A percentile compares a stretch with the other conserved stretches of the same genome.
Conservation (phyloP, 2,113 vertebrate species). For the Desmodus rotundus region DNA sequence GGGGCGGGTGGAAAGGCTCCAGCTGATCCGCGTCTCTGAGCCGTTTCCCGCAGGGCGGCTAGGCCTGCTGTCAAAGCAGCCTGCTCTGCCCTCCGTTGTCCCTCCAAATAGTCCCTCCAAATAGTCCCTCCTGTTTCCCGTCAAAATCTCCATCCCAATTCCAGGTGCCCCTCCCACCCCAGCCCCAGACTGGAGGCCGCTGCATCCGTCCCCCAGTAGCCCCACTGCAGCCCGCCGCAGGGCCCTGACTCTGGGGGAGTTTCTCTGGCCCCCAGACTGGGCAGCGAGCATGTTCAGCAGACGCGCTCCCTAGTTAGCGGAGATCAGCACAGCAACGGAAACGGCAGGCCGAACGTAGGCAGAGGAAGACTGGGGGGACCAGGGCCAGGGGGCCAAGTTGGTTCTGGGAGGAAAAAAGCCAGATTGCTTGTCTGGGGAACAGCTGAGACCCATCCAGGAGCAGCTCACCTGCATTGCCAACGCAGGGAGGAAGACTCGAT, state of each 20-base stretch:
- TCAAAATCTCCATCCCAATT: not conserved
- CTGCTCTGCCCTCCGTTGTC: not conserved
- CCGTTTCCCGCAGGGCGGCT: not conserved
- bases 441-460: not conserved
- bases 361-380: not conserved
- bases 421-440: not conserved
- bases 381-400: not conserved
- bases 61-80: not conserved
- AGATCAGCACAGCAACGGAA: not conserved
- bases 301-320: not conserved
- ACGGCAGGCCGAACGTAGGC: not conserved
- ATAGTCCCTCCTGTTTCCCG: not conserved
- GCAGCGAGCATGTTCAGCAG: not conserved
- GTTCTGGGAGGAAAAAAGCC: not conserved
- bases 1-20: not conserved
- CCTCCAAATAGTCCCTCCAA: not conserved
- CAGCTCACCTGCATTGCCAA: not conserved
- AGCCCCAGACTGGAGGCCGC: not conserved
- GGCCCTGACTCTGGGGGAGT: not conserved
- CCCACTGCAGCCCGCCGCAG: not conserved
- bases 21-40: accelerated
- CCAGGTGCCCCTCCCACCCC: not conserved
- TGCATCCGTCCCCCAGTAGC: too few species aligned
- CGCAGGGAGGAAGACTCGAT: not conserved
- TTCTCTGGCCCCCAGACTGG: not conserved